Base-by-base conservation (phyloP, 1,140 invertebrate species). In the Hyles euphorbiae region DNA sequence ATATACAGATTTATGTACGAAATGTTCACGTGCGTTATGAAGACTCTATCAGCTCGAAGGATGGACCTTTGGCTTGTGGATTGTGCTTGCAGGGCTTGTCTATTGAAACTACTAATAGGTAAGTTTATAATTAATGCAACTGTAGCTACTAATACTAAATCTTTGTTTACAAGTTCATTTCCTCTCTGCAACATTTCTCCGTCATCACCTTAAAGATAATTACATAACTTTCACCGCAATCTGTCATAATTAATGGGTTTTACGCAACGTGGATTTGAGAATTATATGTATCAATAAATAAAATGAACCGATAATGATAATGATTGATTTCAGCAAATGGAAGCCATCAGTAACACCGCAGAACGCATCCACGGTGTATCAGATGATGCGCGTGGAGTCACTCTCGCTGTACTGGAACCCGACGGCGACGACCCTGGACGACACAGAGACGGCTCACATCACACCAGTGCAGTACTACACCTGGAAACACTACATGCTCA, bases 21-120 rank as follows among this genome's bases (percentile, higher is more conserved):
- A 95, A 96, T 79, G 91, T 97, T 53, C 95, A 97, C 81, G 91
- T 97, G 52, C 90, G 96, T 69, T 97, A 96, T 70, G 95, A 96
- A 78, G 95, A 96, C 78, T 91, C 91, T 11, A 87, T 93, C 61
- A 92, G 91, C 52, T 93, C 92, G 53, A 92, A 91, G 36, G 91
- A 92, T 59, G 91, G 91, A 46, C 92, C 94, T 6, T 89, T 96
- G 72, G 92, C 94, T 1, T 94, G 93, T 81, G 95, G 95, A 10
- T 72, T 96, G n/a, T 96, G 95, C 82, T 87, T 97, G 58, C 94
- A 95, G 76, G 93, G 91, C 70, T 88, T 96, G 55, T 94, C 94
- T 9, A 92, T 95, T 53, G 93, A 95, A 75, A 95, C 94, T 10
- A 96, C 95, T 8, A 96, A 96, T 72, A 94, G 92, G 94, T 94